Evolutionary conservation across 2,888 invertebrate species (phyloP).

Genomic region (Microctonus aethiopoides): DNA sequence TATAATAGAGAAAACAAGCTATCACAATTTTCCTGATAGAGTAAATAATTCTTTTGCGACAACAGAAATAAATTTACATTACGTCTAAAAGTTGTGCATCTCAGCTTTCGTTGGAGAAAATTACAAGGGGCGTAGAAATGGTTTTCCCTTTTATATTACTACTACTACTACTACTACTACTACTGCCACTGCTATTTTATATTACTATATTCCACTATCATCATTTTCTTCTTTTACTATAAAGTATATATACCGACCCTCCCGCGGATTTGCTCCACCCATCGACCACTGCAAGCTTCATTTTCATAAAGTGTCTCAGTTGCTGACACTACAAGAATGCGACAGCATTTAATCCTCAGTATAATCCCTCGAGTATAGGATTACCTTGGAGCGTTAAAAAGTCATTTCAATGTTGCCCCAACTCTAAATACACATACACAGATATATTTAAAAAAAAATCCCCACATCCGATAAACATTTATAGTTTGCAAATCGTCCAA

Average conservation of each 20-base stretch:
- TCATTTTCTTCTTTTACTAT: not conserved
- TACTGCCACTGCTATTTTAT: not conserved
- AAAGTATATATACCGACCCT: not conserved
- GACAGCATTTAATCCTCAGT: constrained; percentile 43
- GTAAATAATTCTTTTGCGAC: not conserved
- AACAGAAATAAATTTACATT: not conserved
- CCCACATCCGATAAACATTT: too few relatives aligned
- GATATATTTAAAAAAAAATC: too few relatives aligned
- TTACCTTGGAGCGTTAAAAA: constrained; percentile 42
- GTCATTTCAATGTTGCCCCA: constrained; percentile 39
- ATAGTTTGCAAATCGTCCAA: too few relatives aligned
- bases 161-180: not conserved
- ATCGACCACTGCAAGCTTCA: constrained; percentile 37
- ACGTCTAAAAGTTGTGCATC: not conserved
- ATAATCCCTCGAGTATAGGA: constrained; percentile 34
- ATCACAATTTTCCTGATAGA: not conserved
- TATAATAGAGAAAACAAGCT: not conserved
- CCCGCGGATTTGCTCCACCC: not conserved
- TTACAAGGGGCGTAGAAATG: not conserved
- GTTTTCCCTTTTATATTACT: not conserved
- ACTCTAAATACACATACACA: not conserved
- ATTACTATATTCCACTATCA: not conserved
- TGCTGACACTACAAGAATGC: constrained; percentile 42
- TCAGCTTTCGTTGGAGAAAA: not conserved
- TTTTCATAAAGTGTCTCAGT: constrained; percentile 45